phyloP scores from a whole-genome alignment of 2,888 invertebrate species.

The Vesta saturnalis region DNA sequence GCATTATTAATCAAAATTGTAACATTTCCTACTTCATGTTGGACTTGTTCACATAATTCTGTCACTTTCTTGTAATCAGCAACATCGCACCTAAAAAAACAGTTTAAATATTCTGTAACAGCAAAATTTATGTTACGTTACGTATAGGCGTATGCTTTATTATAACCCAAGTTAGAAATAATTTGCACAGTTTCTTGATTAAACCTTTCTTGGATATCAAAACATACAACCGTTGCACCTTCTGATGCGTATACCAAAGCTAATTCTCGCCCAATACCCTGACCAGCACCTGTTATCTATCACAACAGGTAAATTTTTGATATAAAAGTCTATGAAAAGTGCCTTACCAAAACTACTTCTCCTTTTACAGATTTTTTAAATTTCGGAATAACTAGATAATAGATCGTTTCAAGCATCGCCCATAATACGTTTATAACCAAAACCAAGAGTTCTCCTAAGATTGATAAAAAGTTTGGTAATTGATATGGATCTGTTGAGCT shows the following conservation, averaged over 20 bases:
- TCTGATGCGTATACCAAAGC: not conserved
- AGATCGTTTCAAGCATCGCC: no score
- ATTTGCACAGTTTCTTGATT: not conserved
- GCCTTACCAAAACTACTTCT: no score
- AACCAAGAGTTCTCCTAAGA: no score
- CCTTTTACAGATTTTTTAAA: no score
- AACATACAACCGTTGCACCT: not conserved
- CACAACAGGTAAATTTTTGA: no score
- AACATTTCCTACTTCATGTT: conserved; percentile 77
- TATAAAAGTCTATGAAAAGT: no score
- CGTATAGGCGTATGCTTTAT: not conserved
- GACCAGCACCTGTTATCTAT: not conserved
- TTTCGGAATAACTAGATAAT: no score
- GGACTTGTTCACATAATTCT: conserved; percentile 70
- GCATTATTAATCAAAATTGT: conserved; percentile 87
- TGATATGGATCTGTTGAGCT: no score
- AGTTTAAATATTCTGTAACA: no score
- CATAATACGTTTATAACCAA: no score
- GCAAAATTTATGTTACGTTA: no score
- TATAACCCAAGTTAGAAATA: not conserved
- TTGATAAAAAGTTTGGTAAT: no score
- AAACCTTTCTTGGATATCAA: not conserved
- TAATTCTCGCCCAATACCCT: not conserved
- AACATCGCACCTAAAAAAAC: conserved; percentile 76
- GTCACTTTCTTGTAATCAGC: conserved; percentile 75